Evolutionary conservation across 2,797 vertebrate genomes (phyloP), one percentile per base, ranked within the genome.

Genomic region (Margarornis squamiger): DNA sequence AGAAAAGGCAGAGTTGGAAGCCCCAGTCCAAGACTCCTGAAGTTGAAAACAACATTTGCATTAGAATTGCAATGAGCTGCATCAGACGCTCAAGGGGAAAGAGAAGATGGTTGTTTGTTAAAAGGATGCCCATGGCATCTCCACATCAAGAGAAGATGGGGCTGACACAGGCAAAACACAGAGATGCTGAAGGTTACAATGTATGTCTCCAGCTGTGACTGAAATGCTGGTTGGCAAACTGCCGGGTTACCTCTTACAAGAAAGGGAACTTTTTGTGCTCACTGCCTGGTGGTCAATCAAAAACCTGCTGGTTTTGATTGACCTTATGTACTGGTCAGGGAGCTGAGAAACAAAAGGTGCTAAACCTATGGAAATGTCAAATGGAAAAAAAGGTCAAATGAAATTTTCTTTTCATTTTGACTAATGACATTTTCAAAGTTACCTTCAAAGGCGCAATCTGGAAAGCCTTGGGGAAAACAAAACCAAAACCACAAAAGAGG

Each of bases 381-480:
- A 92, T 29, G 32, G 48, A 58, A 83, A 86, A 71, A 94, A 88
- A 93, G 95, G 93, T 92, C 95, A 94, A 66, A 66, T 57, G 7
- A 92, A 91, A 95, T 96, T 89, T 89, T 85, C 76, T 82, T 95
- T 95, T 91, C 55, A 26, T 88, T 92, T 88, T 88, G 80, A 95
- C 83, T 48, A 70, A 32, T 92, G 95, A 91, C 93, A 96, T 97
- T 97, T 97, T 92, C 92, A 82, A 85, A 75, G 76, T 80, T 94
- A 86, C 92, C 70, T 96, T 96, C 86, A 93, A 87, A 94, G 76
- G 84, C 0, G 3, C 45, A 66, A 59, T 70, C 54, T 92, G 67
- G 58, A 91, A 90, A 96, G 79, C 82, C 62, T 16, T 78, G 46
- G 70, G 67, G 70, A 48, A 88, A 88, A 58, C 41, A 79, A 91